These are phyloP conservation scores for Noctua janthina DNA, from an alignment of 2,888 invertebrate species.

Conservation along the genomic window DNA sequence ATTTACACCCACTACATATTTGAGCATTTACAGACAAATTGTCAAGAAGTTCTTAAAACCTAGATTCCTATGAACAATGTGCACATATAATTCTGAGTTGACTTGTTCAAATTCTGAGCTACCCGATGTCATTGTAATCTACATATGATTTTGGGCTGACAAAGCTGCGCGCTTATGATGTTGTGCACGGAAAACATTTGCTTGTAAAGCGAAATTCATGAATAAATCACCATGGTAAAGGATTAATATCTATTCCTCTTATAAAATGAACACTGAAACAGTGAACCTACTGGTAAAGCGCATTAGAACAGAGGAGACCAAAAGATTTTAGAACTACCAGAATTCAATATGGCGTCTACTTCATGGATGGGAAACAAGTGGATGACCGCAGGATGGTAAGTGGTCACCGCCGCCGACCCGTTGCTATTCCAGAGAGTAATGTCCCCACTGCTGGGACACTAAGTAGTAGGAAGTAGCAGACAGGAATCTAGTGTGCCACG, in stretches of 20 bases:
- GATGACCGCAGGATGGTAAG: neutral
- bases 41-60: neutral
- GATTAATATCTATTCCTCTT: constrained; percentile 26
- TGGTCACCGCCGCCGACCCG: neutral
- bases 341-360: neutral
- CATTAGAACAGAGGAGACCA: neutral
- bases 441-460: neutral
- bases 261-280: neutral
- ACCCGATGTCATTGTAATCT: constrained; percentile 31
- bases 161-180: constrained; percentile 48
- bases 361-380: neutral
- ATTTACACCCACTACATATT: neutral
- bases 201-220: constrained; percentile 49
- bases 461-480: too few relatives aligned
- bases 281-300: neutral
- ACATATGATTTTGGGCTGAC: constrained; percentile 43
- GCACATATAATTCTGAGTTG: neutral
- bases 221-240: constrained; percentile 50
- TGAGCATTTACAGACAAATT: neutral
- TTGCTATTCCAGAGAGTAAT: neutral
- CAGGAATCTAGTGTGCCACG: neutral
- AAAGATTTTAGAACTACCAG: neutral
- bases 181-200: constrained; percentile 49
- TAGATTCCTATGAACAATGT: neutral
- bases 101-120: neutral